A percentile compares a stretch with the other conserved stretches of the same genome.
Evolutionary conservation across 2,113 vertebrate genomes (phyloP).

Genomic region (Patagioenas fasciata): DNA sequence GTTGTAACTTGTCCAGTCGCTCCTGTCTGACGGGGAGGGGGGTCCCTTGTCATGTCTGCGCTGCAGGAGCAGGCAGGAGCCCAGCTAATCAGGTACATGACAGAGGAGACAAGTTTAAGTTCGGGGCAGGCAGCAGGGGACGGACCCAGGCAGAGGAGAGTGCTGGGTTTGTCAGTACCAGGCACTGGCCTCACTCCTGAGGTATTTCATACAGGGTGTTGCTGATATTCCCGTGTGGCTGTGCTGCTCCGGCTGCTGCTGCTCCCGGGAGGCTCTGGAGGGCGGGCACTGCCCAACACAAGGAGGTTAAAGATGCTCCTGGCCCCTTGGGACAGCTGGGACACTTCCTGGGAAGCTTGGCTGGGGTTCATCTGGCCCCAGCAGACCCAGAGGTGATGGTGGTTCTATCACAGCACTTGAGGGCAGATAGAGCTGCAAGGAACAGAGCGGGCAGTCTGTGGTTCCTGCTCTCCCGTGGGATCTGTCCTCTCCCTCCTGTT

Average conservation of each 20-base stretch:
- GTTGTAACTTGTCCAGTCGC: not conserved
- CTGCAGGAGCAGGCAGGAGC: not conserved
- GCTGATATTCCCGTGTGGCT: not conserved
- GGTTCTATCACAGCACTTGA: not conserved
- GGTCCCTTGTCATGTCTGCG: not conserved
- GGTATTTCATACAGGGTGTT: not conserved
- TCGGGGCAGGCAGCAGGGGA: not conserved
- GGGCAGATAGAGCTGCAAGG: not conserved
- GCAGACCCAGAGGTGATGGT: not conserved
- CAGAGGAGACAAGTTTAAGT: not conserved
- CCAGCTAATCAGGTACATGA: not conserved
- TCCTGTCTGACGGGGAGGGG: not conserved
- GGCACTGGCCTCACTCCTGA: not conserved
- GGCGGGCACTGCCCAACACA: not conserved
- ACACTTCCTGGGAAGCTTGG: slow-evolving; percentile 38
- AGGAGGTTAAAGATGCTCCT: slow-evolving; percentile 17
- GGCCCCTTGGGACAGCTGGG: not conserved
- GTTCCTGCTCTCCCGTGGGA: not conserved
- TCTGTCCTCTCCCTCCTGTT: not conserved
- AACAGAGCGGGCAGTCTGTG: not conserved
- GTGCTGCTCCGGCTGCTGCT: not conserved
- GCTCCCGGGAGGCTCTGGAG: not conserved
- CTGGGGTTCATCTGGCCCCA: not conserved
- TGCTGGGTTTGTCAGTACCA: not conserved
- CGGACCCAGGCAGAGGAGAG: not conserved